Conservation (phyloP, 2,888 invertebrate genomes). For the Cyclophora punctaria region DNA sequence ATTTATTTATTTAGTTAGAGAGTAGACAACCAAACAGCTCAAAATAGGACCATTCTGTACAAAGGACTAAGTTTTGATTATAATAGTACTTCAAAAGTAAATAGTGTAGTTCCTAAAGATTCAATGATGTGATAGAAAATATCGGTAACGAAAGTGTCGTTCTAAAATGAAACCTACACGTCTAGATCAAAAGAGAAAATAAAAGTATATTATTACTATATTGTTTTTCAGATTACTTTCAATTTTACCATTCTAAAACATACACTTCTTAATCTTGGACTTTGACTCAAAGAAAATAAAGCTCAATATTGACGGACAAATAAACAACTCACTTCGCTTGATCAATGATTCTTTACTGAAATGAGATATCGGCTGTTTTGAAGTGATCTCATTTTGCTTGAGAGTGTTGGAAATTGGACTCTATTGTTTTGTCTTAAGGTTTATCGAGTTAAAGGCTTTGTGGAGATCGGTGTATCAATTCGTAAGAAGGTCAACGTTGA, state of each 20-base stretch:
- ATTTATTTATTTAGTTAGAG: too few relatives aligned
- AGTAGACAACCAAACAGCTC: too few relatives aligned
- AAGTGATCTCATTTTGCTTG: conserved; percentile 8
- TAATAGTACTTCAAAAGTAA: too few relatives aligned
- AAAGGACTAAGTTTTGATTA: too few relatives aligned
- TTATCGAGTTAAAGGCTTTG: not conserved
- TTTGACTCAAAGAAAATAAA: conserved; percentile 5
- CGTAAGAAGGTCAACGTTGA: conserved; percentile 13
- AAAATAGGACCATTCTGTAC: too few relatives aligned
- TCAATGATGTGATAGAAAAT: too few relatives aligned
- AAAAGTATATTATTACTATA: too few relatives aligned
- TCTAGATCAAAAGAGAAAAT: too few relatives aligned
- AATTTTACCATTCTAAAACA: not conserved
- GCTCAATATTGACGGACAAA: conserved; percentile 11
- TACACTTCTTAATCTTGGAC: conserved; percentile 4
- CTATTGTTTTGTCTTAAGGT: conserved; percentile 1
- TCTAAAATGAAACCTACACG: too few relatives aligned
- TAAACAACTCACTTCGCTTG: conserved; percentile 11
- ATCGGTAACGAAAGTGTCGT: too few relatives aligned
- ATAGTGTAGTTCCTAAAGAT: too few relatives aligned
- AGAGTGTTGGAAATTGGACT: conserved; percentile 4
- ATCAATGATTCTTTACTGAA: conserved; percentile 13
- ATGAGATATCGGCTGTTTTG: conserved; percentile 10
- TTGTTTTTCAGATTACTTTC: too few relatives aligned
- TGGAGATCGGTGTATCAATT: conserved; percentile 6